Conservation (phyloP, 2,113 vertebrate genomes). For the Nesogale talazaci region DNA sequence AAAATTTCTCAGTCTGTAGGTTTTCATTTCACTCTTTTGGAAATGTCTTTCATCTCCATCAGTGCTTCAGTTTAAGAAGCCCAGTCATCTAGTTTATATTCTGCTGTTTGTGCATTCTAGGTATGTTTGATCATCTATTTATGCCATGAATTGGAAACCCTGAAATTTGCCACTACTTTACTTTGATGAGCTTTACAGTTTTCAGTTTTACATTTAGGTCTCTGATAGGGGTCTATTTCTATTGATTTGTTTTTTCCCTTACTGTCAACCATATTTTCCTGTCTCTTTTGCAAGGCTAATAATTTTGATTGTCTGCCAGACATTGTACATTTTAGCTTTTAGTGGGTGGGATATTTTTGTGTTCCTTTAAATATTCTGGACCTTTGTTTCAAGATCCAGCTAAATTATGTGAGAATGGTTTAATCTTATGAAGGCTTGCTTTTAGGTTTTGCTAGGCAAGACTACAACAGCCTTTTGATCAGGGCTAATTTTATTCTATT, state of each 20-base stretch:
- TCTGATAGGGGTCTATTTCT: neutral
- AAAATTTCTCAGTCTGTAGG: too few species aligned
- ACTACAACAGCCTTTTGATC: neutral
- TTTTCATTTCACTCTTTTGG: too few species aligned
- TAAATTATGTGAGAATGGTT: neutral
- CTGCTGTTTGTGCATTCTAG: too few species aligned
- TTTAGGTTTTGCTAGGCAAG: neutral
- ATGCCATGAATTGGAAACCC: too few species aligned
- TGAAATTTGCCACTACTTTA: too few species aligned
- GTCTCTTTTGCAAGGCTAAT: neutral
- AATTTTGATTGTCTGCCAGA: neutral
- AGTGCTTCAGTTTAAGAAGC: too few species aligned
- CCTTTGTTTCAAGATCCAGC: neutral
- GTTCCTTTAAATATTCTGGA: neutral
- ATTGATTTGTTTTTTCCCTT: neutral
- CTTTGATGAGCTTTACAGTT: neutral
- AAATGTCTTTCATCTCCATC: too few species aligned
- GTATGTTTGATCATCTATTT: too few species aligned
- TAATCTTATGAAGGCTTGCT: neutral
- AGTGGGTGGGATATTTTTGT: neutral
- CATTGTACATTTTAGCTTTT: neutral
- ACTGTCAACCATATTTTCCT: neutral
- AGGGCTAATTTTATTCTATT: neutral
- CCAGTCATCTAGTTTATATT: too few species aligned
- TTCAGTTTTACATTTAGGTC: neutral